phyloP scores from a whole-genome alignment of 2,888 invertebrate genomes.

The Aplocera efformata region DNA sequence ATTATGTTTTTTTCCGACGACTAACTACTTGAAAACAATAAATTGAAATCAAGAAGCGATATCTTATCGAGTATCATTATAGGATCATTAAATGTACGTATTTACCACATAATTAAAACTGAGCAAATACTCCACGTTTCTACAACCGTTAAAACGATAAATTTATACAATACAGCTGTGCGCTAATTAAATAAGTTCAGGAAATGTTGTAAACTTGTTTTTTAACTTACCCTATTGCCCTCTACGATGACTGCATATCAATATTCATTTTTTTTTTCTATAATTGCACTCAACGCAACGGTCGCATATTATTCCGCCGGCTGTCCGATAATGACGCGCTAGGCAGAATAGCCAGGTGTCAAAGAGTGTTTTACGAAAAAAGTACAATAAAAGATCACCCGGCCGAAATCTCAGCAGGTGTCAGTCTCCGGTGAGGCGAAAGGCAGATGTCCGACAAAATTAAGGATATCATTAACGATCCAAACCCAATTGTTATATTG shows the following conservation, averaged over 20 bases:
- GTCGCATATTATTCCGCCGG: conserved; percentile 37
- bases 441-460: conserved; percentile 66
- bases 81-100: no score
- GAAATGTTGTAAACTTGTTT: conserved; percentile 33
- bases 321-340: conserved; percentile 49
- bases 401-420: conserved; percentile 76
- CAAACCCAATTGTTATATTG: conserved; percentile 27
- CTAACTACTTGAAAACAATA: no score
- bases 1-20: no score
- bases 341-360: conserved; percentile 69
- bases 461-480: conserved; percentile 41
- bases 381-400: conserved; percentile 56
- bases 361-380: conserved; percentile 55
- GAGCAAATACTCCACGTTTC: background rate
- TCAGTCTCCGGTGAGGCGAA: conserved; percentile 58
- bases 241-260: conserved; percentile 34
- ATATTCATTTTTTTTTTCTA: conserved; percentile 44
- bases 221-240: conserved; percentile 42
- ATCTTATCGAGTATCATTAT: no score
- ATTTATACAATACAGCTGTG: conserved; percentile 33
- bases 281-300: conserved; percentile 47
- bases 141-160: conserved; percentile 23
- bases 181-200: conserved; percentile 40
- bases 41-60: no score
- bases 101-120: background rate